Evolutionary conservation across 2,113 vertebrate species (phyloP).

Genomic region (Charadrius vociferus): DNA sequence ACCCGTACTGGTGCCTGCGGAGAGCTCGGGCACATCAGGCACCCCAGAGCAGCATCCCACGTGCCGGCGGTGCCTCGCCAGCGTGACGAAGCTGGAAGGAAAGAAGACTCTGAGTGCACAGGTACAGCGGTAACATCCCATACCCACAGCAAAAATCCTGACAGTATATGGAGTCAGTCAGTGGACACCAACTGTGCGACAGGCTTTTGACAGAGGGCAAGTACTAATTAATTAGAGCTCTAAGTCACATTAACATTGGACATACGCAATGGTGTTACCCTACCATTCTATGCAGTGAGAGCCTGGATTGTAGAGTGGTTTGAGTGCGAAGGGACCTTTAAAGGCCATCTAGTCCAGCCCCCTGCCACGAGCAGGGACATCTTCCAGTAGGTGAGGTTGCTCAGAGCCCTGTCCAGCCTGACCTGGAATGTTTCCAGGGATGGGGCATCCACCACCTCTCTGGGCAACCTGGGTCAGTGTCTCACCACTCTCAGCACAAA

Average conservation of each 20-base stretch:
- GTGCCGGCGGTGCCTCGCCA: fast-evolving
- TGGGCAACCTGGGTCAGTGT: neutral
- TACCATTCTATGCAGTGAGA: neutral
- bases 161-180: fast-evolving
- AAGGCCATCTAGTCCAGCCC: neutral
- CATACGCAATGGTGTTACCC: fast-evolving
- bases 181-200: fast-evolving
- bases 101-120: neutral
- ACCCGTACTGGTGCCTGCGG: fast-evolving
- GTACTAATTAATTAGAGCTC: neutral
- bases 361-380: neutral
- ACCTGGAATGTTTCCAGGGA: neutral
- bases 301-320: neutral
- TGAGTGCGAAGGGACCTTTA: neutral
- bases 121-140: neutral
- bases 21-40: fast-evolving
- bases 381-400: neutral
- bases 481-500: neutral
- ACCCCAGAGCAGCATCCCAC: fast-evolving
- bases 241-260: fast-evolving
- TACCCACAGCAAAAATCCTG: neutral
- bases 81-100: fast-evolving
- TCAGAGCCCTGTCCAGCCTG: neutral
- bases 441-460: neutral
- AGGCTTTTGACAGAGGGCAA: neutral